phyloP scores from a whole-genome alignment of 2,888 invertebrate species.

The Drosophila emarginata region DNA sequence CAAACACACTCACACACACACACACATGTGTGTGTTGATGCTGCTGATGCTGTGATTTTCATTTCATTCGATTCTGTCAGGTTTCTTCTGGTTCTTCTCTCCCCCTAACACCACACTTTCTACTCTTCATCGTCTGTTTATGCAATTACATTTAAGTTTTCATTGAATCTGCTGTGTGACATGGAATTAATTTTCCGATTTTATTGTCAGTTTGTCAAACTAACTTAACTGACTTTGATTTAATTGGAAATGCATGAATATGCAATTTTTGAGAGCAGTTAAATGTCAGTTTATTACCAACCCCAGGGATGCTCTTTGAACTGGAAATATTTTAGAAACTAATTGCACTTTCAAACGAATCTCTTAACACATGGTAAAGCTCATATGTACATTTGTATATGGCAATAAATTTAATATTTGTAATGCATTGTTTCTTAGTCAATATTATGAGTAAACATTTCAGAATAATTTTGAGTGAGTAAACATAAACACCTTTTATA shows the following conservation, averaged over 20 bases:
- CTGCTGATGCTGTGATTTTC: slow-evolving; percentile 17
- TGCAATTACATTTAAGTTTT: slow-evolving; percentile 72
- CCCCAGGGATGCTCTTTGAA: slow-evolving; percentile 10
- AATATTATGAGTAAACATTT: too few species aligned
- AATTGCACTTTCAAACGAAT: slow-evolving; percentile 40
- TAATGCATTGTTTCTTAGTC: neutral
- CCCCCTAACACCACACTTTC: neutral
- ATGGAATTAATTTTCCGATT: slow-evolving; percentile 77
- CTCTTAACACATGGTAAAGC: slow-evolving; percentile 17
- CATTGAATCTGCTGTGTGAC: slow-evolving; percentile 55
- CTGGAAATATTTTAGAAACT: slow-evolving; percentile 18
- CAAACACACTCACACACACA: slow-evolving; percentile 29
- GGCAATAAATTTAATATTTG: neutral
- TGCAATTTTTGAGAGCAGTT: slow-evolving; percentile 61
- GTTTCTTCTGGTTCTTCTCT: neutral
- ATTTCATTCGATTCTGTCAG: slow-evolving; percentile 10
- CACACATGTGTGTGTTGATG: slow-evolving; percentile 15
- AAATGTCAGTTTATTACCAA: slow-evolving; percentile 32
- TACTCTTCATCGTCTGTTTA: slow-evolving; percentile 31
- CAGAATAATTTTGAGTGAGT: neutral
- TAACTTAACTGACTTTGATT: slow-evolving; percentile 70
- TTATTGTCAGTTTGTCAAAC: slow-evolving; percentile 73
- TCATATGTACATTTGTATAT: slow-evolving; percentile 5
- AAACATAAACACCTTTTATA: too few species aligned
- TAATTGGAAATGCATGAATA: slow-evolving; percentile 77